These are phyloP conservation scores for Chunga burmeisteri DNA, from an alignment of 2,113 vertebrate species.

Conservation along the genomic window DNA sequence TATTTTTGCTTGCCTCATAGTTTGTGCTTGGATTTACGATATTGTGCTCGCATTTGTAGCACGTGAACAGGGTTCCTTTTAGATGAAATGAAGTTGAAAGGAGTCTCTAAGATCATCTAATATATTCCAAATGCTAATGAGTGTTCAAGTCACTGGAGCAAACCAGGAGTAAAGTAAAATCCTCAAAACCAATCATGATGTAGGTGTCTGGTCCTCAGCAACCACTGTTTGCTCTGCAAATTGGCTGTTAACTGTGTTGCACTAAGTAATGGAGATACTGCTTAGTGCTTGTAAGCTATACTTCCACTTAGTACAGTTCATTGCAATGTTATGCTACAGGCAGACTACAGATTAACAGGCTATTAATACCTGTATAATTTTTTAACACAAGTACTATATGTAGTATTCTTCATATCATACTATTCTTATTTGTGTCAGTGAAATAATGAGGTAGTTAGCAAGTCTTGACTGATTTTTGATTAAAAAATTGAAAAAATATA, in stretches of 20 bases:
- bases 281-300: neutral
- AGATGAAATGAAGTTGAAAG: neutral
- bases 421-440: neutral
- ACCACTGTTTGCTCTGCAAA: neutral
- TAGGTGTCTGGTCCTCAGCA: neutral
- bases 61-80: neutral
- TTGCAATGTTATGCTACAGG: neutral
- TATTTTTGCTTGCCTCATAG: neutral
- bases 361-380: neutral
- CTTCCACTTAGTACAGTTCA: neutral
- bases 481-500: neutral
- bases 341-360: neutral
- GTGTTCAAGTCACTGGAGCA: neutral
- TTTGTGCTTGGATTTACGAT: neutral
- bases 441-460: neutral
- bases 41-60: neutral
- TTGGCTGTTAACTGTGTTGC: neutral
- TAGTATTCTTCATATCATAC: neutral
- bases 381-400: neutral
- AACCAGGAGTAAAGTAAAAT: neutral
- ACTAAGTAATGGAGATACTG: neutral
- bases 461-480: neutral
- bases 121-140: neutral
- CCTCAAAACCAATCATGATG: rapidly evolving
- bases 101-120: neutral